Percentiles rank a stretch among this genome's conserved stretches.
Conservation (phyloP, 2,888 invertebrate genomes). For the Ennomos quercinarius region DNA sequence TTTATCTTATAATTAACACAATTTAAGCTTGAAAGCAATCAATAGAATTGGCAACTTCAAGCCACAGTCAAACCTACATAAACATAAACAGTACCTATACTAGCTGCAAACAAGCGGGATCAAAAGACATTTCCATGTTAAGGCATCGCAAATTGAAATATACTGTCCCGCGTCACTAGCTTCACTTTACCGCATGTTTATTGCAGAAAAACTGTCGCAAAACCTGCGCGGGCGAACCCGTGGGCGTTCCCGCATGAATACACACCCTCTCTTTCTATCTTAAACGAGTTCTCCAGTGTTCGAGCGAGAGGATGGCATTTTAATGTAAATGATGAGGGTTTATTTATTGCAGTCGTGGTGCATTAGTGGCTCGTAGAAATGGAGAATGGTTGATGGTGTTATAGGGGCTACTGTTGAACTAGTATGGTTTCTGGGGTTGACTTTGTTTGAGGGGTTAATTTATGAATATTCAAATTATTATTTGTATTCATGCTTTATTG, state of each 20-base stretch:
- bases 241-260: conserved; percentile 65
- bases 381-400: conserved; percentile 37
- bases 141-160: conserved; percentile 51
- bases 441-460: conserved; percentile 3
- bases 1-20: not conserved
- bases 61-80: conserved; percentile 13
- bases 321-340: conserved; percentile 70
- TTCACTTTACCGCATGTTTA: conserved; percentile 57
- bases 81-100: conserved; percentile 13
- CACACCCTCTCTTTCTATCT: conserved; percentile 52
- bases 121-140: conserved; percentile 40
- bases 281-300: not conserved
- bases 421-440: not conserved
- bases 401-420: conserved; percentile 24
- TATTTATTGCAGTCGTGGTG: conserved; percentile 57
- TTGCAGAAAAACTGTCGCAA: conserved; percentile 69
- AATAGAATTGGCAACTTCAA: conserved; percentile 23
- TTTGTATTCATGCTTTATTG: too few species aligned
- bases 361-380: conserved; percentile 35
- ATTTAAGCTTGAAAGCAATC: not conserved
- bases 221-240: conserved; percentile 61
- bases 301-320: conserved; percentile 33
- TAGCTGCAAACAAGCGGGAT: conserved; percentile 21
- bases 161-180: conserved; percentile 52
- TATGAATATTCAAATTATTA: not conserved